Evolutionary conservation across 2,797 vertebrate species (phyloP).

Genomic region (Trachurus trachurus): DNA sequence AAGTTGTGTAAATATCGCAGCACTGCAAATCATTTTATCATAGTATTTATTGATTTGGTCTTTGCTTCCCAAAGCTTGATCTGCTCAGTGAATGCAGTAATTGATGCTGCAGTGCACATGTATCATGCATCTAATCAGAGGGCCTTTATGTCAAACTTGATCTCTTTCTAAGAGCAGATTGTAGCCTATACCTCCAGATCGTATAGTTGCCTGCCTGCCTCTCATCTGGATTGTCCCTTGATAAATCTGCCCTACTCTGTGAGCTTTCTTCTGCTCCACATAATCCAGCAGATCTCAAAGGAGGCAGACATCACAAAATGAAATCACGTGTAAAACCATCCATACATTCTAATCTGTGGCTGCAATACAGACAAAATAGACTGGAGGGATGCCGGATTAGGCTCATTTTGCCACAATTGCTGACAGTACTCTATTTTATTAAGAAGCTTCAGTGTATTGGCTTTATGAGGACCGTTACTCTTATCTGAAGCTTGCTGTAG

Average conservation of each 20-base stretch:
- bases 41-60: not conserved
- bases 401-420: constrained; percentile 50
- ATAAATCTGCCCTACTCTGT: constrained; percentile 59
- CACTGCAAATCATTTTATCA: not conserved
- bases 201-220: constrained; percentile 20
- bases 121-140: constrained; percentile 1
- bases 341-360: constrained; percentile 14
- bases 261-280: constrained; percentile 74
- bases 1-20: not conserved
- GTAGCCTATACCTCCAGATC: constrained; percentile 43
- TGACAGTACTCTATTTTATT: constrained; percentile 44
- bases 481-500: constrained; percentile 40
- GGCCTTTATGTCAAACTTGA: constrained; percentile 22
- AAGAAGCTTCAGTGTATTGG: constrained; percentile 24
- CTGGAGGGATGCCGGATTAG: constrained; percentile 6
- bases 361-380: constrained; percentile 1
- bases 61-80: not conserved
- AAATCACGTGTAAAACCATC: constrained; percentile 26
- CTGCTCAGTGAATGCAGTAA: not conserved
- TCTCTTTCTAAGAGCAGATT: constrained; percentile 27
- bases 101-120: not conserved
- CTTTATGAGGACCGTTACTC: constrained; percentile 46
- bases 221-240: constrained; percentile 55
- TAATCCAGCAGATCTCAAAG: constrained; percentile 69
- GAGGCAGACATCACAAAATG: constrained; percentile 34